Percentiles rank a stretch among this genome's conserved stretches.
These are phyloP conservation scores for Papilio gigon DNA, from an alignment of 2,888 invertebrate species.

Conservation along the genomic window DNA sequence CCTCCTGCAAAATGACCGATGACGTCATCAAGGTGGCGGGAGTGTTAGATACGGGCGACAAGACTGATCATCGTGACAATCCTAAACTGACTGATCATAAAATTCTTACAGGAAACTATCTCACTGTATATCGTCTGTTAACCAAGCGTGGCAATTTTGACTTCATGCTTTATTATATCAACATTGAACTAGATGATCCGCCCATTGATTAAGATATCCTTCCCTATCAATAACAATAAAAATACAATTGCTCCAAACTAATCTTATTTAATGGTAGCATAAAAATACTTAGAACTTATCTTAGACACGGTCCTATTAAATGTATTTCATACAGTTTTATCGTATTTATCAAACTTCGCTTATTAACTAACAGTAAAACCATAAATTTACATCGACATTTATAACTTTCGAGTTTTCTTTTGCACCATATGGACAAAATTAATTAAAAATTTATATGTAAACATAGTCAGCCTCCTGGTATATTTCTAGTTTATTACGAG, in stretches of 20 bases:
- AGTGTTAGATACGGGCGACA: no score
- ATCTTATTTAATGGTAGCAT: slow-evolving; percentile 29
- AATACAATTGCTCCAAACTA: slow-evolving; percentile 23
- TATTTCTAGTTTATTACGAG: no score
- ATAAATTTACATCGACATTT: slow-evolving; percentile 29
- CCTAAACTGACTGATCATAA: background rate
- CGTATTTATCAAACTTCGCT: slow-evolving; percentile 18
- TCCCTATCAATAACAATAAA: slow-evolving; percentile 24
- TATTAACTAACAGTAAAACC: slow-evolving; percentile 16
- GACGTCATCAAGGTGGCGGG: no score
- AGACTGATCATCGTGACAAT: no score
- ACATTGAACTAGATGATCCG: background rate
- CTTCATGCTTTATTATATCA: background rate
- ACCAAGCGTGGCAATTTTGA: background rate
- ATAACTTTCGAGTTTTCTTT: background rate
- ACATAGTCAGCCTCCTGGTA: no score
- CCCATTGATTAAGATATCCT: slow-evolving; percentile 7
- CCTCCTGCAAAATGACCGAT: no score
- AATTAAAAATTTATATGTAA: no score
- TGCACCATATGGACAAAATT: background rate
- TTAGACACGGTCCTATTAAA: slow-evolving; percentile 1
- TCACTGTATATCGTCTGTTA: background rate
- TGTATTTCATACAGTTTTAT: slow-evolving; percentile 16
- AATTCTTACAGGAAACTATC: background rate
- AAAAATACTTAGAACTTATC: slow-evolving; percentile 27